Conservation (phyloP, 2,113 vertebrate genomes). For the Telmatochromis sp. region DNA sequence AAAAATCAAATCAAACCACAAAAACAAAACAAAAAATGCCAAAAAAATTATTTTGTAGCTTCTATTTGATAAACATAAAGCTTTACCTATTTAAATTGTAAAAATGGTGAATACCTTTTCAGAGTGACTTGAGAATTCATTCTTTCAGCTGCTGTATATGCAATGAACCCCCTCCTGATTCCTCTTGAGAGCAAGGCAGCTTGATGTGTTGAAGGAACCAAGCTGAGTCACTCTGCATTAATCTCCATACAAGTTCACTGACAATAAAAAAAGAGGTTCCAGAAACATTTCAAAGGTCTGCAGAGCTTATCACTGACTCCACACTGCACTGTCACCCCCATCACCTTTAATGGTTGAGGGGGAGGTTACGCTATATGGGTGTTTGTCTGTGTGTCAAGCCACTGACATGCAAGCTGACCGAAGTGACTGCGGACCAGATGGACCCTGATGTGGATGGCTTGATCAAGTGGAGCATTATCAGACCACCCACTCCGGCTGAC, state of each 20-base stretch:
- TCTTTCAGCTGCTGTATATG: neutral
- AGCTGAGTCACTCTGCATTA: slow-evolving; percentile 25
- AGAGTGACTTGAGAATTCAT: neutral
- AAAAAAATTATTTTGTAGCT: fast-evolving
- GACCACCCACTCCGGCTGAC: slow-evolving; percentile 65
- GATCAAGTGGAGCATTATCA: slow-evolving; percentile 62
- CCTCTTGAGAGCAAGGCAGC: neutral
- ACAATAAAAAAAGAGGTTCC: neutral
- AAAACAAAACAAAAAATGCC: neutral
- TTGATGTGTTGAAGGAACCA: neutral
- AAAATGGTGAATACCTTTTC: neutral
- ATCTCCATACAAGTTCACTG: slow-evolving; percentile 5
- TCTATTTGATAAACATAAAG: neutral
- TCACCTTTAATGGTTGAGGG: slow-evolving; percentile 26
- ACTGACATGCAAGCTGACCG: slow-evolving; percentile 41
- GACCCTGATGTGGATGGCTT: slow-evolving; percentile 59
- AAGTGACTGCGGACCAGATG: slow-evolving; percentile 59
- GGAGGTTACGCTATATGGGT: slow-evolving; percentile 4
- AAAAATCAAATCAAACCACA: neutral
- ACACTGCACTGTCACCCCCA: neutral
- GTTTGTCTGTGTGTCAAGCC: slow-evolving; percentile 15
- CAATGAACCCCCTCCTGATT: neutral
- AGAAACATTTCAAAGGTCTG: neutral
- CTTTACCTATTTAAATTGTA: neutral
- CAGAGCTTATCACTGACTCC: neutral